Base-by-base conservation (phyloP, 2,888 invertebrate species). In the Mayetiola destructor region DNA sequence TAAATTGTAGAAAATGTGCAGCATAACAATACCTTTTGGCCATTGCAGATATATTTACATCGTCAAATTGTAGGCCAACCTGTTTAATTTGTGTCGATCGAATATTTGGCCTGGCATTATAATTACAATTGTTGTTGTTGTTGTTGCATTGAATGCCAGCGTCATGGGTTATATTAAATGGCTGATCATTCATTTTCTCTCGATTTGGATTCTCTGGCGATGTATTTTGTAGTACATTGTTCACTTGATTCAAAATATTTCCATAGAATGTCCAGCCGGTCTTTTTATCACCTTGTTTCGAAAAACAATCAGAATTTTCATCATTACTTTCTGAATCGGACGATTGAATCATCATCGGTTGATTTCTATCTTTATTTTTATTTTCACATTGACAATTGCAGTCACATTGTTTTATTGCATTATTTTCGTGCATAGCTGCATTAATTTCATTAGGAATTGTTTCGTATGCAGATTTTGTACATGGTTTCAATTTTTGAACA, bases 211-310 rank as follows among this genome's bases (percentile, higher is more conserved):
- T 18, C n/a, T n/a, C 12, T 18, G 53, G 53, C 2, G 55, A 30
- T 23, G 55, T 30, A 23, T 36, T 55, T 21, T 55, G 35, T 10
- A 55, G 36, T 21, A 55, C 55, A 8, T 36, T 36, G 36, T 55
- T 55, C 8, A 55, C 55, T 36, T 55, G 55, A 35, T 30, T 30
- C n/a, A 55, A 55, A 36, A 55, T 55, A 55, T 55, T 55, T 8
- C 55, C 55, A 36, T 55, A 55, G n/a, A 55, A 36, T 35, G 55
- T 36, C 36, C 36, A 36, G 18, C 36, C 55, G 32, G 30, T 20
- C 20, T 32, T 18, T 9, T 29, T 32, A 52, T 29, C 16, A 12
- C 18, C 9, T 10, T 32, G 16, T 10, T 20, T 53, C 10, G 18
- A 12, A 12, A 18, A 20, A 9, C 12, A 30, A 32, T 32, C 30